Evolutionary conservation across 2,888 invertebrate genomes (phyloP).

Genomic region (Scrobipalpa atriplicella): DNA sequence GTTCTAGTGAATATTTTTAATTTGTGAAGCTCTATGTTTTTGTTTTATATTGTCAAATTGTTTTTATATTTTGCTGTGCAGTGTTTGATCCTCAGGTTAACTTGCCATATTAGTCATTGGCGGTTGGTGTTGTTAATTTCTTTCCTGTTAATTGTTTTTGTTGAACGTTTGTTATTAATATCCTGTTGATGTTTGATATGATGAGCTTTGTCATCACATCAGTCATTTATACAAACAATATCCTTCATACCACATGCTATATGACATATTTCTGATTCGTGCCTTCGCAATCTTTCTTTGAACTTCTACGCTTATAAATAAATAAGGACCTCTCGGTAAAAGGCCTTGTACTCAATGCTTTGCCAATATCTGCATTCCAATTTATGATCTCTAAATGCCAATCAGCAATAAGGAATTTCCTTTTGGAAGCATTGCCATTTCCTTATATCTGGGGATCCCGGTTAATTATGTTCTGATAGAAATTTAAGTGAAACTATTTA

Average conservation of each 20-base stretch:
- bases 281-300: no score
- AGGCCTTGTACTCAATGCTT: no score
- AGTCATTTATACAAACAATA: neutral
- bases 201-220: constrained; percentile 2
- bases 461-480: no score
- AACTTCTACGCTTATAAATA: no score
- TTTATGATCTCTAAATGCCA: neutral
- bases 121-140: constrained; percentile 45
- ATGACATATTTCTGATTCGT: no score
- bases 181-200: constrained; percentile 7
- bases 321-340: no score
- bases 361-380: neutral
- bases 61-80: neutral
- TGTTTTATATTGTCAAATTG: constrained; percentile 26
- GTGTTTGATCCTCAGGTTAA: constrained; percentile 38
- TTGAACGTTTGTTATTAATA: constrained; percentile 20
- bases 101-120: constrained; percentile 46
- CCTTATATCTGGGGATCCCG: neutral
- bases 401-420: neutral
- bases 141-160: constrained; percentile 43
- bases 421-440: neutral
- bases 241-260: neutral
- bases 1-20: constrained; percentile 50
- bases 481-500: no score
- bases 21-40: constrained; percentile 40